Conservation (phyloP, 2,113 vertebrate genomes). For the Lepisosteus osseus region DNA sequence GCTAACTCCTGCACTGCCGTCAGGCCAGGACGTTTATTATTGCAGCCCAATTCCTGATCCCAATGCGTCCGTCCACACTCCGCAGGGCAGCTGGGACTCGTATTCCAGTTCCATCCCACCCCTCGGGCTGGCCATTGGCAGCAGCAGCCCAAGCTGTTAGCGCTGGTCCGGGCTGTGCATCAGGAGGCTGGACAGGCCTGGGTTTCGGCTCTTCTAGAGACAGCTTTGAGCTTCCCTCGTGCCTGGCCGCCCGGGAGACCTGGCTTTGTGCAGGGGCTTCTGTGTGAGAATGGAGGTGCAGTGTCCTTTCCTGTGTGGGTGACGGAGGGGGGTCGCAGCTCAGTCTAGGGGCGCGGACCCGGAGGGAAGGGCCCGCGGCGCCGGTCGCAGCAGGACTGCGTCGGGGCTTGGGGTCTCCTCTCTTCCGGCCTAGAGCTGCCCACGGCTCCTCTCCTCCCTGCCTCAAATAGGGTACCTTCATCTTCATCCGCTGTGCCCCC, state of each 20-base stretch:
- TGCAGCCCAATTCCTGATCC: background rate
- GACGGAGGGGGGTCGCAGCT: background rate
- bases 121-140: too few relatives aligned
- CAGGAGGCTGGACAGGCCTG: background rate
- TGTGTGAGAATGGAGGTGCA: constrained; percentile 30
- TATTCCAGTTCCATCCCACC: too few relatives aligned
- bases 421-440: constrained; percentile 14
- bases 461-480: background rate
- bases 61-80: background rate
- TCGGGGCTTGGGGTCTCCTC: background rate
- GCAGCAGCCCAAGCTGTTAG: too few relatives aligned
- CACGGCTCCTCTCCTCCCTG: constrained; percentile 26
- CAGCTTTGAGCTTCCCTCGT: constrained; percentile 10
- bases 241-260: constrained; percentile 6
- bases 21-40: background rate
- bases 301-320: constrained; percentile 42
- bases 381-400: too few relatives aligned
- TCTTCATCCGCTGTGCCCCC: constrained; percentile 14
- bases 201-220: constrained; percentile 26
- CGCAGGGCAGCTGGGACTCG: too few relatives aligned
- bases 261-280: constrained; percentile 27
- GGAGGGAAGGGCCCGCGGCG: too few relatives aligned
- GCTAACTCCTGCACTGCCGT: background rate
- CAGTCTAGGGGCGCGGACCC: background rate
- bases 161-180: background rate